These are phyloP conservation scores for Amblyopsis hoosieri DNA, from an alignment of 2,797 vertebrate species.

Conservation along the genomic window DNA sequence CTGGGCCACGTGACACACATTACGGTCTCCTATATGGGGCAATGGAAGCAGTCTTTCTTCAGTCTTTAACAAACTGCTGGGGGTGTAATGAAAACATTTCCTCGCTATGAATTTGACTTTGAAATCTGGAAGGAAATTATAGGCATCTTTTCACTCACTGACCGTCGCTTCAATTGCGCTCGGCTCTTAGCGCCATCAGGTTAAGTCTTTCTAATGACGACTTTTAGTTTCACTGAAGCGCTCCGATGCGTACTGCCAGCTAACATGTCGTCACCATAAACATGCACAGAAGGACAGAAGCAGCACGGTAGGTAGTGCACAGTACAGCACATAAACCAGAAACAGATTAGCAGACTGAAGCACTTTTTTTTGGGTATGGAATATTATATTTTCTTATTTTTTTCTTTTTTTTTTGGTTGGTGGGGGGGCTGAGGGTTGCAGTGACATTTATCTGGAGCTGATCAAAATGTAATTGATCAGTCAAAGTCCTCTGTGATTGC, in stretches of 20 bases:
- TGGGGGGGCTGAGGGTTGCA: constrained; percentile 31
- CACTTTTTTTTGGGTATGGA: constrained; percentile 55
- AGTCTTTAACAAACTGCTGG: too few species aligned
- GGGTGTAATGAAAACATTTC: constrained; percentile 51
- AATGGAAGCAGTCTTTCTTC: not conserved
- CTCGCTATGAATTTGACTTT: constrained; percentile 34
- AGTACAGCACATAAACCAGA: constrained; percentile 39
- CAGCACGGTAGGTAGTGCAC: constrained; percentile 48
- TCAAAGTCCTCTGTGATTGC: constrained; percentile 72
- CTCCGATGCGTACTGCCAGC: constrained; percentile 74
- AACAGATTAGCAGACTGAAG: constrained; percentile 32
- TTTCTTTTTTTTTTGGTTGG: constrained; percentile 53
- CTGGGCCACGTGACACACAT: too few species aligned
- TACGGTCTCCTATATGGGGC: not conserved
- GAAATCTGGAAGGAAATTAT: constrained; percentile 34
- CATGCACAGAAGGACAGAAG: not conserved
- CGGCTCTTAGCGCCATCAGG: constrained; percentile 67
- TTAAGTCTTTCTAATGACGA: constrained; percentile 67
- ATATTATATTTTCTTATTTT: too few species aligned
- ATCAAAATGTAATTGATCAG: constrained; percentile 73
- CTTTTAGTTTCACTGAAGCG: constrained; percentile 64
- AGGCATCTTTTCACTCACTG: constrained; percentile 55
- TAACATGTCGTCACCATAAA: constrained; percentile 69
- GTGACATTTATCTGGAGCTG: constrained; percentile 65
- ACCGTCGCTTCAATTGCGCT: constrained; percentile 62